phyloP scores from a whole-genome alignment of 2,797 vertebrate genomes.

The Protosalanx chinensis region DNA sequence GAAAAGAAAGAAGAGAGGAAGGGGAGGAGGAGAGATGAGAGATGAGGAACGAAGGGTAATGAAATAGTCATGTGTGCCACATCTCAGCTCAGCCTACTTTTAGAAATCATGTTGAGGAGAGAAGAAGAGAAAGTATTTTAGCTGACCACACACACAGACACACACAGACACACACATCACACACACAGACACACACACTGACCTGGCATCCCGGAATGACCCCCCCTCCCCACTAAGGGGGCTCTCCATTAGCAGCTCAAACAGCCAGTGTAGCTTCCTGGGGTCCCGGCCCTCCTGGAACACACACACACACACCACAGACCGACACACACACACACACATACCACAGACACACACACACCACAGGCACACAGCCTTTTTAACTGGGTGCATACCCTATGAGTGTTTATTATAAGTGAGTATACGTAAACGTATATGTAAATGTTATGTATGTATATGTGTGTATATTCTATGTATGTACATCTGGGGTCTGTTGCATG shows the following conservation, averaged over 20 bases:
- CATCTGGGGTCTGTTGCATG: background rate
- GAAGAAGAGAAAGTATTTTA: constrained; percentile 31
- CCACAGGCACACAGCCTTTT: background rate
- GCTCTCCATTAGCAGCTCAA: constrained; percentile 94
- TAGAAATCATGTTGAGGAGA: constrained; percentile 45
- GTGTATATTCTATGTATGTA: background rate
- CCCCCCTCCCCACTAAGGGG: constrained; percentile 94
- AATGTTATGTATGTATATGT: background rate
- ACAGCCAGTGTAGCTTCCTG: constrained; percentile 93
- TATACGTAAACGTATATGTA: background rate
- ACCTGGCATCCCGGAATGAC: constrained; percentile 83
- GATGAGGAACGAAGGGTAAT: background rate
- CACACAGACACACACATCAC: background rate
- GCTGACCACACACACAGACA: constrained; percentile 17
- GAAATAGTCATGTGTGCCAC: background rate
- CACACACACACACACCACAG: background rate
- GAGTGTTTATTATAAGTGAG: background rate
- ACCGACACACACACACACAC: background rate
- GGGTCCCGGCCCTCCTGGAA: constrained; percentile 94
- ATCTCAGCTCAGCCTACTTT: constrained; percentile 43
- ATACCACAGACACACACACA: background rate
- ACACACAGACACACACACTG: background rate
- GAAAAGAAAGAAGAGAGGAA: background rate
- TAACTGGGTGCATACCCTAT: background rate
- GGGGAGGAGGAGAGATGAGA: constrained; percentile 59